These are phyloP conservation scores for Cyprinus carpio DNA, from an alignment of 2,113 vertebrate genomes.

Conservation along the genomic window DNA sequence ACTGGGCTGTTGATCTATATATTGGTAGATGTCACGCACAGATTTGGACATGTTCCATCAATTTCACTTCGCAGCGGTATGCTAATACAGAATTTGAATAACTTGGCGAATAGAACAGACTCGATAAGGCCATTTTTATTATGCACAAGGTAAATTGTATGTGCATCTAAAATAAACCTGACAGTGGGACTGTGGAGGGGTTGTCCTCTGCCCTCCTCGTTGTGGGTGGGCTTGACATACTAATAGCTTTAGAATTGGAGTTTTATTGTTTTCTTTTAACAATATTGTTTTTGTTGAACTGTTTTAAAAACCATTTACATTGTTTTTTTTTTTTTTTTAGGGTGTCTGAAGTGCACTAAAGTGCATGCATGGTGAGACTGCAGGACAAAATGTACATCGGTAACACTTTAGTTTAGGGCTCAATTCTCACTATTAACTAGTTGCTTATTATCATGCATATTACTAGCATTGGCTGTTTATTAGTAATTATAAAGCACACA, in stretches of 20 bases:
- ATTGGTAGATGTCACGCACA: constrained; percentile 72
- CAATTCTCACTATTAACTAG: no score
- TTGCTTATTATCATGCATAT: no score
- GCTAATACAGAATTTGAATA: constrained; percentile 66
- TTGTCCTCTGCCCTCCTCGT: neutral
- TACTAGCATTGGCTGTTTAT: no score
- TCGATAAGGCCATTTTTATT: constrained; percentile 28
- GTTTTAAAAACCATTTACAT: no score
- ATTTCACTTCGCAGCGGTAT: constrained; percentile 67
- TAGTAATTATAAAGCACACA: no score
- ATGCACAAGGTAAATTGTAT: constrained; percentile 19
- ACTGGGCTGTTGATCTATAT: constrained; percentile 72
- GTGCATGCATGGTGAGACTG: neutral
- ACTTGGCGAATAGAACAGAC: constrained; percentile 44
- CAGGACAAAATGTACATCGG: neutral
- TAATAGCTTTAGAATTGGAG: neutral
- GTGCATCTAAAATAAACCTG: neutral
- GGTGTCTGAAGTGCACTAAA: no score
- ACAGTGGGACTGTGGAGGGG: neutral
- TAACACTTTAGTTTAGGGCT: no score
- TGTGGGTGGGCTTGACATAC: neutral
- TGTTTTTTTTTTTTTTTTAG: no score
- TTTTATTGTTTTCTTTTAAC: neutral
- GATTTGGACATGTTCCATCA: constrained; percentile 78
- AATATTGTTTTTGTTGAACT: neutral